These are phyloP conservation scores for Leptinotarsa undecemlineata DNA, from an alignment of 1,140 invertebrate species.

Conservation along the genomic window DNA sequence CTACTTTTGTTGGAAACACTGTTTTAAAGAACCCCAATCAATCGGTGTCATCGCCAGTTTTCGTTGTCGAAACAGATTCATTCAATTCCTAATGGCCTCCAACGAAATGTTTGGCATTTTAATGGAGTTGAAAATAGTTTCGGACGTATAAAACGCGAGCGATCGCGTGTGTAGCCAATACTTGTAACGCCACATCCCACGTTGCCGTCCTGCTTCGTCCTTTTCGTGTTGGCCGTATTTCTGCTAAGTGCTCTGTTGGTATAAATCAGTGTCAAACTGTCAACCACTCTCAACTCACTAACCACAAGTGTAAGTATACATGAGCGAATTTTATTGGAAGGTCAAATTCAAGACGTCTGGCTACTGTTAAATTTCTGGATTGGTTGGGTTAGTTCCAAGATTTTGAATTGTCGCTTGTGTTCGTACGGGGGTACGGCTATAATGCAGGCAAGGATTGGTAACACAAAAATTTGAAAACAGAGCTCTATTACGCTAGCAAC, in stretches of 20 bases:
- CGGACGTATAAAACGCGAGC: not conserved
- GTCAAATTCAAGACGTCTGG: too few species aligned
- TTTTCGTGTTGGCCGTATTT: not conserved
- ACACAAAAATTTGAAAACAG: too few species aligned
- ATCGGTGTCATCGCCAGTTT: too few species aligned
- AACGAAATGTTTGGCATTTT: not conserved
- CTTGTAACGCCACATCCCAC: not conserved
- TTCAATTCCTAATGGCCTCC: not conserved
- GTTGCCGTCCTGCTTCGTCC: not conserved
- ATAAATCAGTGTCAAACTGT: constrained; percentile 8
- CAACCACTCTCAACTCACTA: not conserved
- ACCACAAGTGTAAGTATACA: not conserved
- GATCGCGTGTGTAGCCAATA: not conserved
- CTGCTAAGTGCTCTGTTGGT: constrained; percentile 18
- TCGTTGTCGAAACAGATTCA: not conserved
- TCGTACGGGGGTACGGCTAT: too few species aligned
- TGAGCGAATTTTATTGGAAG: too few species aligned
- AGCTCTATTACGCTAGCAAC: too few species aligned
- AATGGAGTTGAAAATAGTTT: not conserved
- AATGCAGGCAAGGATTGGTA: too few species aligned
- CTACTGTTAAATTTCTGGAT: too few species aligned
- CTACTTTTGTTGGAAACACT: too few species aligned
- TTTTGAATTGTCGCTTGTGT: too few species aligned
- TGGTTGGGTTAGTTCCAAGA: too few species aligned
- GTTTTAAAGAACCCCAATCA: too few species aligned